Evolutionary conservation across 2,888 invertebrate species (phyloP).

Genomic region (Salticus scenicus): DNA sequence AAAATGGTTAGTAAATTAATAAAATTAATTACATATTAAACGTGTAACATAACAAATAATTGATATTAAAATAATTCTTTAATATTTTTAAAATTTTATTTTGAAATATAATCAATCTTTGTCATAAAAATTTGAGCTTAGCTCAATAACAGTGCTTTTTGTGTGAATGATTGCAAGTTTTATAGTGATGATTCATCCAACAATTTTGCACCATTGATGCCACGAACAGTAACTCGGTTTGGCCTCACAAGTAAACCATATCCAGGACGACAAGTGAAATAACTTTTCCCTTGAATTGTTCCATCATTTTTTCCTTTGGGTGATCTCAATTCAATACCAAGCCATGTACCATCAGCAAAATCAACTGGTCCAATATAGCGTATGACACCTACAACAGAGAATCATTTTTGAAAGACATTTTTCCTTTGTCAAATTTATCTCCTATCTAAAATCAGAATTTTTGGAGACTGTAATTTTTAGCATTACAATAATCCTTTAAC

Average conservation of each 20-base stretch:
- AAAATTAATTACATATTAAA: too few relatives aligned
- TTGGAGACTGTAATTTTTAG: too few relatives aligned
- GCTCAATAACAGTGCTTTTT: too few relatives aligned
- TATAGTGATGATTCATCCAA: constrained; percentile 71
- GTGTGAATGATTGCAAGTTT: too few relatives aligned
- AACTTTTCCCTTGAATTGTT: constrained; percentile 77
- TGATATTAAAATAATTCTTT: too few relatives aligned
- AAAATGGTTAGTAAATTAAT: too few relatives aligned
- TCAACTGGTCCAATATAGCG: constrained; percentile 76
- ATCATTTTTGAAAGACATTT: neutral
- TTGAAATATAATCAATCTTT: neutral
- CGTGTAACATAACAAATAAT: too few relatives aligned
- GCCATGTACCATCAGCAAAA: constrained; percentile 78
- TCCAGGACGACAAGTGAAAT: constrained; percentile 77
- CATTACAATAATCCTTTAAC: too few relatives aligned
- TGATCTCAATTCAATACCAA: constrained; percentile 77
- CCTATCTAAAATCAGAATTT: too few relatives aligned
- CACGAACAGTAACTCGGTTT: constrained; percentile 77
- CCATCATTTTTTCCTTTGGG: constrained; percentile 78
- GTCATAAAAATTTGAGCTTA: neutral
- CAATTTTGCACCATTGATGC: constrained; percentile 78
- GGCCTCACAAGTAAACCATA: constrained; percentile 78
- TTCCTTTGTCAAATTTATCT: too few relatives aligned
- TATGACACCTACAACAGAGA: constrained; percentile 50
- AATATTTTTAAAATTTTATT: too few relatives aligned